Conservation (phyloP, 2,888 invertebrate species). For the Eupelmus urozonus region DNA sequence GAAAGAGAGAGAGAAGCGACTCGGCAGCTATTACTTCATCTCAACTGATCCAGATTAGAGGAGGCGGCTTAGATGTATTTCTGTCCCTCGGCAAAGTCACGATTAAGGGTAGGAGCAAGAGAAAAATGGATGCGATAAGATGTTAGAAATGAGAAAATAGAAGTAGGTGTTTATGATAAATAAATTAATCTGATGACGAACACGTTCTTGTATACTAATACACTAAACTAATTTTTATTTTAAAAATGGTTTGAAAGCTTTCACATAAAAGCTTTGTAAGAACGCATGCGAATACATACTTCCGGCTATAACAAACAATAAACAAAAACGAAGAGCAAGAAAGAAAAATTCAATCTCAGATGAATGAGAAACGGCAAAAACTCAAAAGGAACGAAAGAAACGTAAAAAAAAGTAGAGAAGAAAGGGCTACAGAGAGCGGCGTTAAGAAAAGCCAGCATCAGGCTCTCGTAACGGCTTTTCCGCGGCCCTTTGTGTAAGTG, state of each 20-base stretch:
- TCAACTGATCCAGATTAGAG: conserved; percentile 61
- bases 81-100: conserved; percentile 36
- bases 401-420: neutral
- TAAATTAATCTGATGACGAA: too few relatives aligned
- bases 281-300: too few relatives aligned
- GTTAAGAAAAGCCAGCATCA: conserved; percentile 34
- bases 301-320: too few relatives aligned
- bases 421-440: conserved; percentile 13
- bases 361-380: too few relatives aligned
- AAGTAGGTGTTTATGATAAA: too few relatives aligned
- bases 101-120: conserved; percentile 22
- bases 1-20: neutral
- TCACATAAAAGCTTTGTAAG: too few relatives aligned
- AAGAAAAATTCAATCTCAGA: neutral
- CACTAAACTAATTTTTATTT: too few relatives aligned
- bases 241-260: too few relatives aligned
- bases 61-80: conserved; percentile 56
- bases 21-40: conserved; percentile 57
- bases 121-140: neutral
- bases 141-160: too few relatives aligned
- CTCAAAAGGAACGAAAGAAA: neutral
- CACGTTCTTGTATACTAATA: too few relatives aligned
- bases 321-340: neutral
- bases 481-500: conserved; percentile 46
- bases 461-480: conserved; percentile 49